These are phyloP conservation scores for Megaceryle maxima DNA, from an alignment of 2,113 vertebrate genomes.

Conservation along the genomic window DNA sequence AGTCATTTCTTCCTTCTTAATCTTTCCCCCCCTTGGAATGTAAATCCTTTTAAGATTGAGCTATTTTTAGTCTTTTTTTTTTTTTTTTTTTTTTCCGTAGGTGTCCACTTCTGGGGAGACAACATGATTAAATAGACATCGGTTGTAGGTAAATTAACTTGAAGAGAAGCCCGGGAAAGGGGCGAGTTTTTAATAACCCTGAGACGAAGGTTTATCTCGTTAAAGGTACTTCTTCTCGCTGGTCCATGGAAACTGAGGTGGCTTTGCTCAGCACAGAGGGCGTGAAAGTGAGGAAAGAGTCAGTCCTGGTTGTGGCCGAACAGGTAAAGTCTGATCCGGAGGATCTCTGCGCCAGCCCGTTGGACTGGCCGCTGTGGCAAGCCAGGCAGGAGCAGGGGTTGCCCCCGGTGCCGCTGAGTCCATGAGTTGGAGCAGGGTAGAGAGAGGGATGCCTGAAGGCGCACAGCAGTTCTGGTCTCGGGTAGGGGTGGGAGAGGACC, in stretches of 20 bases:
- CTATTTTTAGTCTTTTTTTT: constrained; percentile 11
- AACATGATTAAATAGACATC: constrained; percentile 45
- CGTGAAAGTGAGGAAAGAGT: constrained; percentile 95
- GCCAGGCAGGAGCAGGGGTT: constrained; percentile 92
- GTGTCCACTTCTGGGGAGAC: neutral
- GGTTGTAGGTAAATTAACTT: neutral
- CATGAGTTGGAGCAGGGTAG: constrained; percentile 86
- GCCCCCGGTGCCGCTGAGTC: constrained; percentile 84
- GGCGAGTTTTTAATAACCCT: constrained; percentile 40
- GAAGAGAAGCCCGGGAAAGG: neutral
- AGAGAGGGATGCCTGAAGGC: constrained; percentile 94
- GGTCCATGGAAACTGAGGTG: constrained; percentile 90
- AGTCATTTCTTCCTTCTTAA: neutral
- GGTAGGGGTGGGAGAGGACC: constrained; percentile 94
- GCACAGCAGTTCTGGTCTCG: constrained; percentile 94
- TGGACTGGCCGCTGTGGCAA: constrained; percentile 88
- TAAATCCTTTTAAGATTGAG: constrained; percentile 6
- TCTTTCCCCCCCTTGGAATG: neutral
- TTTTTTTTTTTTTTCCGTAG: neutral
- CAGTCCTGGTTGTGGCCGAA: constrained; percentile 91
- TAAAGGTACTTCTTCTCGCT: constrained; percentile 96
- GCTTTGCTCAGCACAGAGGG: constrained; percentile 96
- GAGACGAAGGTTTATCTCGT: constrained; percentile 87
- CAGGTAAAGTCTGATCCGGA: constrained; percentile 91
- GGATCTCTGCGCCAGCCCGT: constrained; percentile 83